Conservation (phyloP, 2,113 vertebrate genomes). For the Mixornis gularis region DNA sequence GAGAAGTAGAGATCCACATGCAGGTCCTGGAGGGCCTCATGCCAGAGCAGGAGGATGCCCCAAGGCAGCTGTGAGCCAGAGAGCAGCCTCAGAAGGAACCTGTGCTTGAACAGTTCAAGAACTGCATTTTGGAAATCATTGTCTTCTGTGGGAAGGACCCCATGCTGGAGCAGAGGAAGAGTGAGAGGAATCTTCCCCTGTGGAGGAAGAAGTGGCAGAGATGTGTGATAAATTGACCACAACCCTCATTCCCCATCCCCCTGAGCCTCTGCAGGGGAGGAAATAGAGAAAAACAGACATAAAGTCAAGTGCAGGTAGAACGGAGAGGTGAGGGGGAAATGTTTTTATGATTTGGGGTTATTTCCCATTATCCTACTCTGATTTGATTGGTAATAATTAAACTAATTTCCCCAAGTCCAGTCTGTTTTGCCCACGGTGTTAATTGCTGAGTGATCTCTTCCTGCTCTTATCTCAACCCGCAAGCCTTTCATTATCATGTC, state of each 20-base stretch:
- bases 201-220: not conserved
- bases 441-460: not conserved
- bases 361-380: not conserved
- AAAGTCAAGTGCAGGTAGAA: not conserved
- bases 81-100: not conserved
- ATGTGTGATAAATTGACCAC: not conserved
- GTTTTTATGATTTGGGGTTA: not conserved
- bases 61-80: not conserved
- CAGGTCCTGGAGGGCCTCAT: not conserved
- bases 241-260: accelerated
- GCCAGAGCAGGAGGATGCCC: not conserved
- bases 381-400: not conserved
- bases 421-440: not conserved
- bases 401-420: not conserved
- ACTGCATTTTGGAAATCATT: not conserved
- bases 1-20: not conserved
- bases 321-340: too few species aligned
- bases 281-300: not conserved
- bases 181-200: not conserved
- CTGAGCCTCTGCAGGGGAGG: accelerated
- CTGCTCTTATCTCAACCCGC: not conserved
- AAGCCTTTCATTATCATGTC: not conserved
- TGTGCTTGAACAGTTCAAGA: not conserved
- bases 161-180: not conserved
- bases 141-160: not conserved